Conservation (phyloP, 2,888 invertebrate species). For the Pantelozetes paolii region DNA sequence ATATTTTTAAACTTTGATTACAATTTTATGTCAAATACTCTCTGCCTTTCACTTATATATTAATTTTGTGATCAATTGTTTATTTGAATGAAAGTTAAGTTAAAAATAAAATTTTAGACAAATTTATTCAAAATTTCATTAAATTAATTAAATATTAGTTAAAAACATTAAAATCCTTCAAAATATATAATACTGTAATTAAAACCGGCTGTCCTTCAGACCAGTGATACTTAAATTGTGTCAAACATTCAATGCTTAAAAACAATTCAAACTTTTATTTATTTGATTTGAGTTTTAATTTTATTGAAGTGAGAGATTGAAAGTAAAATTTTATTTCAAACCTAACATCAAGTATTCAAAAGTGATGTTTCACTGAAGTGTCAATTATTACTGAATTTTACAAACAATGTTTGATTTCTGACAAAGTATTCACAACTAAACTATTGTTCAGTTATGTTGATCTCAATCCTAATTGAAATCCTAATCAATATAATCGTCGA, state of each 20-base stretch:
- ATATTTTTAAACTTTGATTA: too few species aligned
- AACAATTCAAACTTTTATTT: neutral
- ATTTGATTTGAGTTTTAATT: neutral
- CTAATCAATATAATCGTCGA: neutral
- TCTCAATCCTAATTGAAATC: neutral
- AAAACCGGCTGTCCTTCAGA: neutral
- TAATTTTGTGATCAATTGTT: too few species aligned
- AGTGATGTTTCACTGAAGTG: neutral
- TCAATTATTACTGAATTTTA: neutral
- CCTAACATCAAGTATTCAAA: neutral
- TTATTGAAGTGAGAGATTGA: neutral
- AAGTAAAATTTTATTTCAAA: neutral
- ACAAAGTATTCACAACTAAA: too few species aligned
- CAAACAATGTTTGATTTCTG: too few species aligned
- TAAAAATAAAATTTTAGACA: too few species aligned
- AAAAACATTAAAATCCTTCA: too few species aligned
- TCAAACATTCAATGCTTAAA: neutral
- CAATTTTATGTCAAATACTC: too few species aligned
- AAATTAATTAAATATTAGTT: too few species aligned
- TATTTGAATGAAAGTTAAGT: too few species aligned
- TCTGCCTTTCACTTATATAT: too few species aligned
- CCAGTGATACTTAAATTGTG: slow-evolving; percentile 8
- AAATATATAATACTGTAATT: too few species aligned
- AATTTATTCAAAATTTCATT: too few species aligned
- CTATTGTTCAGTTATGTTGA: neutral